A percentile compares a stretch with the other conserved stretches of the same genome.
Evolutionary conservation across 2,113 vertebrate genomes (phyloP).

Genomic region (Hippocampus zosterae): DNA sequence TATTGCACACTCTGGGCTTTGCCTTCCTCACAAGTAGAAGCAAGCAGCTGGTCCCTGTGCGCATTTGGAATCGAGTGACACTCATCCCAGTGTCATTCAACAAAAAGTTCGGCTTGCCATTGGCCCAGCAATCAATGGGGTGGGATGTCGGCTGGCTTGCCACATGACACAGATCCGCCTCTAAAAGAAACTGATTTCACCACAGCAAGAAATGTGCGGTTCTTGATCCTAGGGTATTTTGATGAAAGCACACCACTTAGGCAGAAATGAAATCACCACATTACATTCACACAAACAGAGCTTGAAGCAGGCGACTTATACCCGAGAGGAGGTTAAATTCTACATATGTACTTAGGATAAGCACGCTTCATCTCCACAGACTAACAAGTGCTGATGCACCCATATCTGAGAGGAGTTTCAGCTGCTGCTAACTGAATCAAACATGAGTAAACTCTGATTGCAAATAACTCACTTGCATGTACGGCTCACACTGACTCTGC

Average conservation of each 20-base stretch:
- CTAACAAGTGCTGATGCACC: conserved; percentile 47
- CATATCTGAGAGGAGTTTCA: conserved; percentile 16
- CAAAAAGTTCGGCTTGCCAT: too few species aligned
- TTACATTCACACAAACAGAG: conserved; percentile 22
- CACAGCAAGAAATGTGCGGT: too few species aligned
- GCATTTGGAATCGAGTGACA: too few species aligned
- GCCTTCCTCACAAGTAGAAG: too few species aligned
- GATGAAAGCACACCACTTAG: too few species aligned
- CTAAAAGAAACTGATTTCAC: too few species aligned
- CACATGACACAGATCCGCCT: too few species aligned
- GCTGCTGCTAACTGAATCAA: neutral
- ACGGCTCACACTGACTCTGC: neutral
- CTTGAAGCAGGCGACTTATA: conserved; percentile 15
- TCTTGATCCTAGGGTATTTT: neutral
- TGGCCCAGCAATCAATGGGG: too few species aligned
- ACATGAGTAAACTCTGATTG: neutral
- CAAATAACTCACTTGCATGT: neutral
- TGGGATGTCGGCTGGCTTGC: too few species aligned
- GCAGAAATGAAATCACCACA: neutral
- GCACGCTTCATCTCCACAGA: conserved; percentile 14
- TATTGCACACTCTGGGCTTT: too few species aligned
- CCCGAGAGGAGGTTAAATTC: conserved; percentile 18
- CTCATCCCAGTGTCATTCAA: too few species aligned
- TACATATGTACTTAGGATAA: conserved; percentile 17
- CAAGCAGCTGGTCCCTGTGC: too few species aligned